phyloP scores from a whole-genome alignment of 2,797 vertebrate genomes.

The Sebastes hubbsi region DNA sequence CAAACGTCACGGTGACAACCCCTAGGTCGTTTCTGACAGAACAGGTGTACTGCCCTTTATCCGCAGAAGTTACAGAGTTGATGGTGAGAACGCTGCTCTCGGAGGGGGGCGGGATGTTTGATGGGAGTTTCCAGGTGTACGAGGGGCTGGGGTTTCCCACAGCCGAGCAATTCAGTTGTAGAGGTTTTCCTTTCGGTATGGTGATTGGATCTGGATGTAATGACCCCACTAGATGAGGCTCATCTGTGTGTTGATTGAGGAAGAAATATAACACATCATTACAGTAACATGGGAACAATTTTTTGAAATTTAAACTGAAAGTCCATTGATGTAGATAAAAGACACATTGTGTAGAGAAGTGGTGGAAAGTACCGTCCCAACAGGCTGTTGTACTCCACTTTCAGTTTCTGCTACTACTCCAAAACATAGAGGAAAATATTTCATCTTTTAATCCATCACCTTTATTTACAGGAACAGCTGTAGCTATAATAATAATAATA shows the following conservation, averaged over 20 bases:
- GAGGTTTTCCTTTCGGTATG: slow-evolving; percentile 5
- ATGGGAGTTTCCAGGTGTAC: slow-evolving; percentile 42
- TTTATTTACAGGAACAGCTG: neutral
- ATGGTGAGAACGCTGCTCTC: neutral
- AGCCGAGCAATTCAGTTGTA: slow-evolving; percentile 46
- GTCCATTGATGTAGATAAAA: too few species aligned
- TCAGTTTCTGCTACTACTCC: neutral
- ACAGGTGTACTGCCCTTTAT: slow-evolving; percentile 38
- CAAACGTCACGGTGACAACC: neutral
- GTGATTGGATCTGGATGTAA: fast-evolving
- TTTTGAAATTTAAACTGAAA: neutral
- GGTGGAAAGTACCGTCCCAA: neutral
- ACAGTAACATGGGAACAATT: neutral
- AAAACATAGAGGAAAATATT: neutral
- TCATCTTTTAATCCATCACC: neutral
- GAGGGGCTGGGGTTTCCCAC: slow-evolving; percentile 55
- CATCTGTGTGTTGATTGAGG: slow-evolving; percentile 34
- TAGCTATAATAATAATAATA: neutral
- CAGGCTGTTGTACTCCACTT: neutral
- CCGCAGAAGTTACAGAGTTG: fast-evolving
- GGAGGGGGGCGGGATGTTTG: fast-evolving
- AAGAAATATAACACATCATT: neutral
- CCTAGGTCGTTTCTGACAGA: neutral
- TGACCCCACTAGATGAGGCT: neutral
- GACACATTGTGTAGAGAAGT: neutral